Conservation (phyloP, 2,113 vertebrate species). For the Daubentonia madagascariensis region DNA sequence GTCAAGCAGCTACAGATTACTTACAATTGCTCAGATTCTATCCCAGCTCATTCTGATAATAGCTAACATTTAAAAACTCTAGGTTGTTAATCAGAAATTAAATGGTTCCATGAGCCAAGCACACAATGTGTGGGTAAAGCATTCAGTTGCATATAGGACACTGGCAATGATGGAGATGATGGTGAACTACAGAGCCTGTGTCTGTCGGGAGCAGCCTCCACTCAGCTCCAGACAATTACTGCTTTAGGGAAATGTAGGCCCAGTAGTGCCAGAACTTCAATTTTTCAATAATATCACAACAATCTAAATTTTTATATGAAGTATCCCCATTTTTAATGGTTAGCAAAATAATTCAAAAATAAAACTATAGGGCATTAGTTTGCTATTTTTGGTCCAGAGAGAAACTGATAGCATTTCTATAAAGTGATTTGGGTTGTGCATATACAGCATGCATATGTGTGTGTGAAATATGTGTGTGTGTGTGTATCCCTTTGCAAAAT, state of each 20-base stretch:
- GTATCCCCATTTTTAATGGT: constrained; percentile 2
- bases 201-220: not conserved
- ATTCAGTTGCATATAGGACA: not conserved
- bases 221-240: not conserved
- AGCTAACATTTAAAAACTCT: not conserved
- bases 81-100: not conserved
- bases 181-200: not conserved
- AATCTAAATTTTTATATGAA: not conserved
- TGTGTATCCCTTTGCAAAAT: not conserved
- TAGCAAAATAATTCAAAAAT: constrained; percentile 13
- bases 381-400: not conserved
- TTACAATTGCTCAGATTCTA: not conserved
- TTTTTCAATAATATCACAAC: not conserved
- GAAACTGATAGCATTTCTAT: not conserved
- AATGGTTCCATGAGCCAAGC: not conserved
- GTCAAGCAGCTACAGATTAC: not conserved
- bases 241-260: not conserved
- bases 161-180: not conserved
- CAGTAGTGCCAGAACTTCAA: not conserved
- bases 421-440: not conserved
- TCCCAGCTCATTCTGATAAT: not conserved
- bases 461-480: not conserved
- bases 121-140: not conserved
- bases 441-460: not conserved
- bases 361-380: not conserved